These are phyloP conservation scores for Glyptemys insculpta DNA, from an alignment of 2,797 vertebrate genomes.

Conservation along the genomic window DNA sequence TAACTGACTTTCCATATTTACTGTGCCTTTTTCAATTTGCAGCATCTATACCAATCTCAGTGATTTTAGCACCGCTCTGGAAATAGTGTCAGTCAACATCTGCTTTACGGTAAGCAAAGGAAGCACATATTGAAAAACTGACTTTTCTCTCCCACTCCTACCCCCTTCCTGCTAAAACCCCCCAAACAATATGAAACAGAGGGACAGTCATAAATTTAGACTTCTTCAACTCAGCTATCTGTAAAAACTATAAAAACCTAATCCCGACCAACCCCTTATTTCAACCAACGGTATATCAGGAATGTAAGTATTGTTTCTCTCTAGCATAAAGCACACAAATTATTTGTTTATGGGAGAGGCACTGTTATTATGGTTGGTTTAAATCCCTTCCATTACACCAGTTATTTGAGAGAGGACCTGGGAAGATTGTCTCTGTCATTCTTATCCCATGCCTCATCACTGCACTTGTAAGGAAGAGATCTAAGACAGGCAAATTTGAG, in stretches of 20 bases:
- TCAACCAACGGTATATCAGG: neutral
- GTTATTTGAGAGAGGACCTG: neutral
- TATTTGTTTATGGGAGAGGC: rapidly evolving
- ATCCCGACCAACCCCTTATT: neutral
- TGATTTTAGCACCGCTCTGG: neutral
- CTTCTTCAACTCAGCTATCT: neutral
- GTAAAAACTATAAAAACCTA: neutral
- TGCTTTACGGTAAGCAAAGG: neutral
- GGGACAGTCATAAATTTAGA: neutral
- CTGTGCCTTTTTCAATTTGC: neutral
- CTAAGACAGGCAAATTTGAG: rapidly evolving
- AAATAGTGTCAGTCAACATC: neutral
- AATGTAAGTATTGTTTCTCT: rapidly evolving
- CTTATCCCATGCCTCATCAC: neutral
- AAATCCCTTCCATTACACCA: neutral
- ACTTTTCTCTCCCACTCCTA: neutral
- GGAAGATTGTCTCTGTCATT: neutral
- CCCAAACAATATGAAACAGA: neutral
- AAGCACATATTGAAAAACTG: neutral
- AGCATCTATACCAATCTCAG: neutral
- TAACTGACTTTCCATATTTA: neutral
- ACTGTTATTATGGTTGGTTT: too few species aligned
- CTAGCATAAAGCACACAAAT: neutral
- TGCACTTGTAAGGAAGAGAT: rapidly evolving
- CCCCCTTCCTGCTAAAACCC: neutral